Conservation (phyloP, 2,797 vertebrate species). For the Peromyscus melanophrys region DNA sequence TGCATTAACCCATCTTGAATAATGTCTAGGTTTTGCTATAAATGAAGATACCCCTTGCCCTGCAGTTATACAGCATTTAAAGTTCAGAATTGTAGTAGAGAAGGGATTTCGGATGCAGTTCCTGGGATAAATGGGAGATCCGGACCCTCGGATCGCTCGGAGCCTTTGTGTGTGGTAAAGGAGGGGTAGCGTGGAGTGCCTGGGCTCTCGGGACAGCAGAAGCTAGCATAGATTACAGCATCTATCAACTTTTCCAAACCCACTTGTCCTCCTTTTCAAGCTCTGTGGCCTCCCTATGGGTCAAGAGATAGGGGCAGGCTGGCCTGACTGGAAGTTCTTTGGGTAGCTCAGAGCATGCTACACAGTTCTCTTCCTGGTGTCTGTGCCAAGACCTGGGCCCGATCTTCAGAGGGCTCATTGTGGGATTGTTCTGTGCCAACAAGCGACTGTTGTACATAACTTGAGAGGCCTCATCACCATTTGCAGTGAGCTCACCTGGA, state of each 20-base stretch:
- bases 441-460: background rate
- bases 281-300: background rate
- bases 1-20: background rate
- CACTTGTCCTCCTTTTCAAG: background rate
- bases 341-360: background rate
- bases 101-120: background rate
- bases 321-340: background rate
- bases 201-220: background rate
- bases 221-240: background rate
- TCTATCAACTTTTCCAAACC: fast-evolving
- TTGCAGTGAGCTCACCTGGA: background rate
- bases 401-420: background rate
- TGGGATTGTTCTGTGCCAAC: background rate
- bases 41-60: background rate
- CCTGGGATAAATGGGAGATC: background rate
- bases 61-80: background rate
- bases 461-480: background rate
- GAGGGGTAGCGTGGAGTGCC: background rate
- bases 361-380: background rate
- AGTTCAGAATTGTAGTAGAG: background rate
- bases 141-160: background rate
- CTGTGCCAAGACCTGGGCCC: background rate
- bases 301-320: background rate
- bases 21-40: background rate
- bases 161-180: background rate